These are phyloP conservation scores for Peromyscus attwateri DNA, from an alignment of 2,797 vertebrate genomes.

Conservation along the genomic window DNA sequence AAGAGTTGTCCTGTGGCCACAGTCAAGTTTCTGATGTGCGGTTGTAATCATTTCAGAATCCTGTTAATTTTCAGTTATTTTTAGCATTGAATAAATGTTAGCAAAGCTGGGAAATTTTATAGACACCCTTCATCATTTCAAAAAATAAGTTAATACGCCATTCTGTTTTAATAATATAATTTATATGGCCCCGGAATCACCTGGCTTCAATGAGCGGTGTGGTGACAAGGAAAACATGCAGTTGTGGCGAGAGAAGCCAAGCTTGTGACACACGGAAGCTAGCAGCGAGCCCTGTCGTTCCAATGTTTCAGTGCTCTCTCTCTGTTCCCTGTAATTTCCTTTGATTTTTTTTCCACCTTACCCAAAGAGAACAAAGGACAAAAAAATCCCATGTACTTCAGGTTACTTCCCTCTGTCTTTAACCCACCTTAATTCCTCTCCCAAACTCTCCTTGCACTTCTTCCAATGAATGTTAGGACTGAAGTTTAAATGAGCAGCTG, in stretches of 20 bases:
- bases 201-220: constrained; percentile 8
- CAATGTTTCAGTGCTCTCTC: constrained; percentile 30
- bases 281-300: constrained; percentile 60
- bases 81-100: not conserved
- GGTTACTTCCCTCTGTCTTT: not conserved
- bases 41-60: not conserved
- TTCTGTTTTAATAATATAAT: constrained; percentile 39
- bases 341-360: constrained; percentile 22
- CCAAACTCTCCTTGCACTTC: constrained; percentile 72
- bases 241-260: constrained; percentile 62
- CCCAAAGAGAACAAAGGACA: not conserved
- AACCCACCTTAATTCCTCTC: not conserved
- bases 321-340: constrained; percentile 16
- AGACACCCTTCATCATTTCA: not conserved
- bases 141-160: not conserved
- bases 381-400: not conserved
- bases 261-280: constrained; percentile 57
- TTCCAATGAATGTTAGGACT: constrained; percentile 81
- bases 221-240: constrained; percentile 72
- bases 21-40: not conserved
- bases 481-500: constrained; percentile 89
- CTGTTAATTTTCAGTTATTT: constrained; percentile 48
- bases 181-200: constrained; percentile 44
- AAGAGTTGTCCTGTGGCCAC: not conserved
- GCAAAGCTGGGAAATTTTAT: not conserved